Evolutionary conservation across 2,888 invertebrate species (phyloP).

Genomic region (Bursaphelenchus okinawaensis): DNA sequence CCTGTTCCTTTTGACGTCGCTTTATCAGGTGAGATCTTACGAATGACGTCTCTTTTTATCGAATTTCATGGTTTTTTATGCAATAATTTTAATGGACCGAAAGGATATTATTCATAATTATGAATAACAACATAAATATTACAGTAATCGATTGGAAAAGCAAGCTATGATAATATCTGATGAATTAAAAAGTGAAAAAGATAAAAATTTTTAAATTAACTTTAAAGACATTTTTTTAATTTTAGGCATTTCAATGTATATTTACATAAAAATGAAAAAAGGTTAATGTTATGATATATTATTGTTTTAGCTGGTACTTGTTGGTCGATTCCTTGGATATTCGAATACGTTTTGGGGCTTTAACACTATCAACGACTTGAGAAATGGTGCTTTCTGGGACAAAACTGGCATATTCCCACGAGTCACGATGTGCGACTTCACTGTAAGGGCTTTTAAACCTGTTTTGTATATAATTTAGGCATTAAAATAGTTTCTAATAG

Average conservation of each 20-base stretch:
- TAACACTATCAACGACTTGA: background rate
- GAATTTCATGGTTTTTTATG: background rate
- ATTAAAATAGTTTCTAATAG: no score
- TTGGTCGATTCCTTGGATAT: background rate
- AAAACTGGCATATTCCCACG: conserved; percentile 36
- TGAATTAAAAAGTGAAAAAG: background rate
- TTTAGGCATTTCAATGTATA: no score
- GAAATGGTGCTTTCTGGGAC: conserved; percentile 23
- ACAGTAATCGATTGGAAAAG: no score
- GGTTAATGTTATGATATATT: background rate
- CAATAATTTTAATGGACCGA: background rate
- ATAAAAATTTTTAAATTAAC: background rate
- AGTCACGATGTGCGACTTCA: conserved; percentile 36
- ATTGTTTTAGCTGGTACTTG: background rate
- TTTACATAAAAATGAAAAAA: background rate
- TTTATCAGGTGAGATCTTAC: background rate
- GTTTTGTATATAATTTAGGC: no score
- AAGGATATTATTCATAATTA: no score
- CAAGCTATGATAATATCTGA: no score
- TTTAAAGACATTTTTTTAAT: no score
- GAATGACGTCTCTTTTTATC: background rate
- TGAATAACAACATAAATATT: no score
- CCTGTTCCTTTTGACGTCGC: background rate
- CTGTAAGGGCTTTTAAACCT: no score
- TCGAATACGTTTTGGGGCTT: background rate